Conservation (phyloP, 1,140 invertebrate genomes). For the Conus ventricosus region DNA sequence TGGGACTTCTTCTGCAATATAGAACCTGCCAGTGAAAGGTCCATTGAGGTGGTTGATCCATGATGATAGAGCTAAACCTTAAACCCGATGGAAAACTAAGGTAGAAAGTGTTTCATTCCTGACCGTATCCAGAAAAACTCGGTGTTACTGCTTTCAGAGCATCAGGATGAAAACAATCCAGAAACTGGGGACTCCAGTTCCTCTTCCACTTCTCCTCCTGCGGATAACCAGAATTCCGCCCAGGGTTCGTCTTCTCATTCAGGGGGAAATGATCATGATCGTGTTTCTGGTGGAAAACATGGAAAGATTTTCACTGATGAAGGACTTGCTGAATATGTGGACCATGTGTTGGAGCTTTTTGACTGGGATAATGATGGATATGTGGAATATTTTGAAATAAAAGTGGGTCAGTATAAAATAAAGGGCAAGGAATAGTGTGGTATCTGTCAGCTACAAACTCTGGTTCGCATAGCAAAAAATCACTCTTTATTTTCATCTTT, state of each 20-base stretch:
- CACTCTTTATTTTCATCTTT: no score
- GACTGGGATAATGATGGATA: constrained; percentile 93
- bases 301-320: not conserved
- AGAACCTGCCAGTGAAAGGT: no score
- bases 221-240: not conserved
- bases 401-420: not conserved
- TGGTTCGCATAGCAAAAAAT: no score
- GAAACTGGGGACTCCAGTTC: not conserved
- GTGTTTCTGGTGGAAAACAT: not conserved
- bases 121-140: no score
- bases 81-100: no score
- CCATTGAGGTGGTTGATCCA: no score
- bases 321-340: not conserved
- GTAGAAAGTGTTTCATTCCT: no score
- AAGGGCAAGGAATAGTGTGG: not conserved
- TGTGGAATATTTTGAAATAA: constrained; percentile 85
- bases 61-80: no score
- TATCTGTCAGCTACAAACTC: not conserved
- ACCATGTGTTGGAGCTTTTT: constrained; percentile 70
- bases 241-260: not conserved
- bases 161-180: not conserved
- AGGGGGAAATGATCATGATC: not conserved
- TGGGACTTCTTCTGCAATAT: no score
- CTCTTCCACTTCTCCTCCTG: not conserved
- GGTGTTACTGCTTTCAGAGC: not conserved